Conservation (phyloP, 2,888 invertebrate genomes). For the Ichneumon xanthorius region DNA sequence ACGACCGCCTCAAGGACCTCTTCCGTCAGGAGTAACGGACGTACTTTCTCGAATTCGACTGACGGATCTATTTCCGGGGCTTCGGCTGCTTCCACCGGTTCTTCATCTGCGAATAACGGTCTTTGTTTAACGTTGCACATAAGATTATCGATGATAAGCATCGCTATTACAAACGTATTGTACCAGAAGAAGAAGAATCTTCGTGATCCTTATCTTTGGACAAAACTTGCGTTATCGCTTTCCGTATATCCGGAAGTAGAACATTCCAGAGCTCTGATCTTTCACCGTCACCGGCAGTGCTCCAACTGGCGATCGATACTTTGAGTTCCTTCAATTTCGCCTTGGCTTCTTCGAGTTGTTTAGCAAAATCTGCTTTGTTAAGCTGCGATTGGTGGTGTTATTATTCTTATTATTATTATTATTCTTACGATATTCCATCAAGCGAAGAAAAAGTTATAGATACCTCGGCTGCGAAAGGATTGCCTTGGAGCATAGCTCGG, state of each 20-base stretch:
- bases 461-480: constrained; percentile 93
- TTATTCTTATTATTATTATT: neutral
- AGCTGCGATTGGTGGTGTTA: constrained; percentile 81
- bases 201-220: constrained; percentile 23
- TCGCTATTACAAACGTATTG: neutral
- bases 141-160: neutral
- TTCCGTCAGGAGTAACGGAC: constrained; percentile 77
- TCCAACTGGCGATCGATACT: constrained; percentile 73
- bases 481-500: constrained; percentile 92
- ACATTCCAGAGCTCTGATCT: constrained; percentile 79
- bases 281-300: constrained; percentile 77
- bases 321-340: constrained; percentile 87
- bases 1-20: constrained; percentile 77
- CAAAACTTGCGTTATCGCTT: constrained; percentile 74
- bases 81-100: constrained; percentile 51
- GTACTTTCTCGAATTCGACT: constrained; percentile 78
- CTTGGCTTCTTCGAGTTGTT: constrained; percentile 87
- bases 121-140: constrained; percentile 32
- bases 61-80: constrained; percentile 65
- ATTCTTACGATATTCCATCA: neutral
- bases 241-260: constrained; percentile 76
- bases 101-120: constrained; percentile 68
- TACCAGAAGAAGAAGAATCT: constrained; percentile 67
- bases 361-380: constrained; percentile 86
- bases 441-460: constrained; percentile 73